Evolutionary conservation across 1,140 invertebrate genomes (phyloP).

Genomic region (Chymomyza costata): DNA sequence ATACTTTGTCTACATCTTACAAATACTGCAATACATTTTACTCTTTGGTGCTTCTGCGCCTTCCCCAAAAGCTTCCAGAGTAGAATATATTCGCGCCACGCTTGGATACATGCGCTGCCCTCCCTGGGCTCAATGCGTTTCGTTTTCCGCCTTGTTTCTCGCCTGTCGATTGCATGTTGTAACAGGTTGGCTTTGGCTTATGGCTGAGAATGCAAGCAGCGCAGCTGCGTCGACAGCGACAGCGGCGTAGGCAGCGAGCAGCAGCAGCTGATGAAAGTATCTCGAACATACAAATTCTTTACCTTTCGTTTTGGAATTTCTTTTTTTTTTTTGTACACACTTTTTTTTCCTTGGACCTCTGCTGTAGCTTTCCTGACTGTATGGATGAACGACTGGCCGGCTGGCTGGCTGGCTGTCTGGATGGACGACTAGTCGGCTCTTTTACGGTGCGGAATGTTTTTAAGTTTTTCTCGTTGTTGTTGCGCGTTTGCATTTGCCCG

Average conservation of each 20-base stretch:
- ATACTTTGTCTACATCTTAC: too few species aligned
- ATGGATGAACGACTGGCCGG: conserved; percentile 18
- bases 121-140: conserved; percentile 15
- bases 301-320: conserved; percentile 49
- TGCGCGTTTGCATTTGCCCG: conserved; percentile 15
- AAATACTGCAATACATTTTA: too few species aligned
- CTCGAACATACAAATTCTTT: conserved; percentile 45
- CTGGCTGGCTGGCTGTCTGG: conserved; percentile 15
- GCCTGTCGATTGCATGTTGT: conserved; percentile 48
- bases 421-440: conserved; percentile 7
- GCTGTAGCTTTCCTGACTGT: conserved; percentile 18
- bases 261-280: conserved; percentile 43
- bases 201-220: conserved; percentile 27
- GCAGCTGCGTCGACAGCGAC: too few species aligned
- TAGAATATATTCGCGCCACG: conserved; percentile 19
- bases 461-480: conserved; percentile 21
- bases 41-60: too few species aligned
- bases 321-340: conserved; percentile 18
- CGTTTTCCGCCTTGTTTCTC: conserved; percentile 32
- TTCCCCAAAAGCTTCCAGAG: too few species aligned
- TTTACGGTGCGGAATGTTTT: conserved; percentile 41
- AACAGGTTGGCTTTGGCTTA: conserved; percentile 40
- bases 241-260: conserved; percentile 4
- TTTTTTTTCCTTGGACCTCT: conserved; percentile 10
- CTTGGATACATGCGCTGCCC: conserved; percentile 20